Conservation (phyloP, 2,797 vertebrate genomes). For the Nannoperca australis region DNA sequence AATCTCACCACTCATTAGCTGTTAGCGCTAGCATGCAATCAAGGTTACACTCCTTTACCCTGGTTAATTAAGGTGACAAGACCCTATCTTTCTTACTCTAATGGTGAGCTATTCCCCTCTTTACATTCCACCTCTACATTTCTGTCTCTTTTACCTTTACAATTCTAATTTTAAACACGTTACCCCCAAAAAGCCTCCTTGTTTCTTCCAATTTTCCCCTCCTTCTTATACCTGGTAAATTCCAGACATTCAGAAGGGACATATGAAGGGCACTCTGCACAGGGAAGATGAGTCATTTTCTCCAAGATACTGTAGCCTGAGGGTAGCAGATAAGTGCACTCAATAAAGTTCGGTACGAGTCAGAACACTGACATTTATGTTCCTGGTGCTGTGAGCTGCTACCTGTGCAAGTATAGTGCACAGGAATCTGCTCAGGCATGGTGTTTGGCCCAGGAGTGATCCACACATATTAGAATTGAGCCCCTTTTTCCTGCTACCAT, state of each 20-base stretch:
- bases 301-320: constrained; percentile 58
- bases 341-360: constrained; percentile 63
- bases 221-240: constrained; percentile 38
- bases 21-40: constrained; percentile 48
- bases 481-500: constrained; percentile 47
- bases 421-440: constrained; percentile 41
- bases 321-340: constrained; percentile 69
- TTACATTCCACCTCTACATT: constrained; percentile 9
- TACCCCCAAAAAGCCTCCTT: neutral
- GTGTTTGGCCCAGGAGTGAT: constrained; percentile 52
- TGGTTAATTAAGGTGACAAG: constrained; percentile 62
- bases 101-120: constrained; percentile 8
- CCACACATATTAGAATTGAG: constrained; percentile 57
- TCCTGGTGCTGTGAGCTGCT: constrained; percentile 53
- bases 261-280: constrained; percentile 55
- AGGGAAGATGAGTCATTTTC: constrained; percentile 61
- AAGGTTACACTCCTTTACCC: constrained; percentile 58
- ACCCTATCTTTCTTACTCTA: constrained; percentile 47
- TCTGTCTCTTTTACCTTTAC: neutral
- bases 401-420: constrained; percentile 52
- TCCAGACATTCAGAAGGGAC: constrained; percentile 46
- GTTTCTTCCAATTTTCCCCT: constrained; percentile 8
- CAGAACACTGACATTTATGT: constrained; percentile 71
- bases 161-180: neutral
- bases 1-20: constrained; percentile 54